Evolutionary conservation across 2,797 vertebrate genomes (phyloP).

Genomic region (Novumbra hubbsi): DNA sequence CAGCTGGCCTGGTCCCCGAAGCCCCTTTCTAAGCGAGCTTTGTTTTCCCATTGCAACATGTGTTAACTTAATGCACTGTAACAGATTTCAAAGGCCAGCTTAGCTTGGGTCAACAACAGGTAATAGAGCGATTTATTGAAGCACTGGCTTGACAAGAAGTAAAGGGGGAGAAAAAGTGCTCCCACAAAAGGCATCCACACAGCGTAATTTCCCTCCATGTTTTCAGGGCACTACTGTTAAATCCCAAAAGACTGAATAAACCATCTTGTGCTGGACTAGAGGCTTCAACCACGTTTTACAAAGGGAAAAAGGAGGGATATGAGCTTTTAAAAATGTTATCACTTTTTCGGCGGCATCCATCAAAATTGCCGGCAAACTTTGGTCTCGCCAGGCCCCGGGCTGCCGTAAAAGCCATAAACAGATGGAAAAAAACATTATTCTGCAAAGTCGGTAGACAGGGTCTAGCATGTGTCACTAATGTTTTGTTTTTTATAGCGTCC

Average conservation of each 20-base stretch:
- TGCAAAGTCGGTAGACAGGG: neutral
- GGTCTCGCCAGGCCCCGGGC: neutral
- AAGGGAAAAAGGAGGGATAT: conserved; percentile 16
- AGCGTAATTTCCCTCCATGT: conserved; percentile 17
- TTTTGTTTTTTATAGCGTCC: conserved; percentile 36
- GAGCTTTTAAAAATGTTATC: conserved; percentile 14
- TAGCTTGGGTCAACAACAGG: conserved; percentile 72
- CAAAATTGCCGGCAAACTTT: conserved; percentile 4
- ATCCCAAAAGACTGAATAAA: conserved; percentile 32
- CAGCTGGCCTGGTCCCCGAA: conserved; percentile 22
- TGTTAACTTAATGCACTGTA: conserved; percentile 82
- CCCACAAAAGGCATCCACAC: neutral
- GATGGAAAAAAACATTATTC: conserved; percentile 15
- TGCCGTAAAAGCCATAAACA: conserved; percentile 5
- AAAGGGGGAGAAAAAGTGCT: conserved; percentile 1
- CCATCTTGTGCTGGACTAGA: conserved; percentile 4
- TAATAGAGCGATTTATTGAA: conserved; percentile 76
- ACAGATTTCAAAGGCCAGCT: conserved; percentile 76
- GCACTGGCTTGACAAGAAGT: conserved; percentile 37
- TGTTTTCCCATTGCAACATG: conserved; percentile 80
- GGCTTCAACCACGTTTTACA: conserved; percentile 12
- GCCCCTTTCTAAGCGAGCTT: conserved; percentile 72
- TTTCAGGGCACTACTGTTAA: conserved; percentile 22
- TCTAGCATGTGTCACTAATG: conserved; percentile 5
- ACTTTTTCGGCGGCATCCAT: conserved; percentile 7